Percentiles rank a stretch among this genome's conserved stretches.
Evolutionary conservation across 2,888 invertebrate species (phyloP).

Genomic region (Drosophila mayaguana): DNA sequence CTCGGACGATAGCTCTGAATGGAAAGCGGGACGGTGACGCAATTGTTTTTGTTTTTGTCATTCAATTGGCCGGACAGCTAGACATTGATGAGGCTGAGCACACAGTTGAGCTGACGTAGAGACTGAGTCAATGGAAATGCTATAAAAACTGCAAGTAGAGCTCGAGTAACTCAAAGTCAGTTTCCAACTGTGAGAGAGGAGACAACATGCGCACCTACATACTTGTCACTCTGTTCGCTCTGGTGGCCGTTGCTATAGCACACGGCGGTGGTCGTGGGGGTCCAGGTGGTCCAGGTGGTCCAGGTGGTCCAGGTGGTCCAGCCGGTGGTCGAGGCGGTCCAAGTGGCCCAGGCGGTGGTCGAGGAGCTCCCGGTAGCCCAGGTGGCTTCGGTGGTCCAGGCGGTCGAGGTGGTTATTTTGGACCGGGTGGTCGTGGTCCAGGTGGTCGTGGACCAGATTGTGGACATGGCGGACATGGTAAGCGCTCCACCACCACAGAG

Average conservation of each 20-base stretch:
- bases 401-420: constrained; percentile 8
- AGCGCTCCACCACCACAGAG: constrained; percentile 10
- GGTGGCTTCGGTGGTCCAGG: constrained; percentile 12
- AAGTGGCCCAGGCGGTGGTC: constrained; percentile 1
- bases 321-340: constrained; percentile 6
- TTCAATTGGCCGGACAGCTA: background rate
- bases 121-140: background rate
- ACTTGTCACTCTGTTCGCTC: constrained; percentile 34
- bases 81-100: constrained; percentile 34
- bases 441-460: constrained; percentile 1
- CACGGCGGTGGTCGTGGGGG: constrained; percentile 24
- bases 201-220: constrained; percentile 51
- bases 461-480: background rate
- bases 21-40: constrained; percentile 3
- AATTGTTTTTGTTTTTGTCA: constrained; percentile 3
- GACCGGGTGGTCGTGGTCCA: background rate
- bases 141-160: constrained; percentile 37
- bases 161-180: constrained; percentile 11
- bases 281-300: background rate
- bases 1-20: background rate
- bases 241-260: constrained; percentile 36
- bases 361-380: constrained; percentile 2
- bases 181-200: constrained; percentile 16
- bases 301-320: constrained; percentile 1
- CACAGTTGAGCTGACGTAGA: constrained; percentile 17